Evolutionary conservation across 2,797 vertebrate species (phyloP), one percentile per base, ranked within the genome.

Genomic region (Rhinogobio ventralis): DNA sequence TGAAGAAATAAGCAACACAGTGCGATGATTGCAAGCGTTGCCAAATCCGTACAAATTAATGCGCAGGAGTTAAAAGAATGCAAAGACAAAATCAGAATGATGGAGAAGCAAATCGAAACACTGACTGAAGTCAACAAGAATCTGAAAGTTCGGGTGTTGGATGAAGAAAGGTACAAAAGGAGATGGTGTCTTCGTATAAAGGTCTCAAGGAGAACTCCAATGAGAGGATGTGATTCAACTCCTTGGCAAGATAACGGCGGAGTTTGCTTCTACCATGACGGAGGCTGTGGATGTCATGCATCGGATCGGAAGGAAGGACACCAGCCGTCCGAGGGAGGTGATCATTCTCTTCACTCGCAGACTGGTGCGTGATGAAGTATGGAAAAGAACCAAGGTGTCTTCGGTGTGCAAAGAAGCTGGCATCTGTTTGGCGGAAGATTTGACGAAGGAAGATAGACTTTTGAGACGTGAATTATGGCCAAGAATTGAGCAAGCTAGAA

Each of bases 401-500:
- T 25, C 7, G 20, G 53, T 69, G 2, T 78, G 82, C 23, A 69
- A 42, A 39, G 68, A 85, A 30, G 67, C 49, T 51, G 68, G 28
- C 39, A 81, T 85, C 1, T 13, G 23, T 0, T 79, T 85, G 14
- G 76, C 15, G 0, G 83, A 85, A 15, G 83, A 80, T 45, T 20
- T 66, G 7, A 79, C 23, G 7, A 67, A 60, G 9, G 67, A 80
- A 76, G 83, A 73, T 14, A 39, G 46, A 57, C 15, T 23, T 17
- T 23, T 39, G 20, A 81, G 79, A 39, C 1, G 25, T 10, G 79
- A 53, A 14, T n/a, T 80, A 33, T 80, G 39, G 77, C 84, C 78
- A 74, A 81, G 25, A 36, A 85, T 81, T 28, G 17, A 85, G 17
- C 53, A 67, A 46, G 57, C 77, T 1, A 80, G 69, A 45, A 85